These are phyloP conservation scores for Hyposoter didymator DNA, from an alignment of 2,888 invertebrate species.

Conservation along the genomic window DNA sequence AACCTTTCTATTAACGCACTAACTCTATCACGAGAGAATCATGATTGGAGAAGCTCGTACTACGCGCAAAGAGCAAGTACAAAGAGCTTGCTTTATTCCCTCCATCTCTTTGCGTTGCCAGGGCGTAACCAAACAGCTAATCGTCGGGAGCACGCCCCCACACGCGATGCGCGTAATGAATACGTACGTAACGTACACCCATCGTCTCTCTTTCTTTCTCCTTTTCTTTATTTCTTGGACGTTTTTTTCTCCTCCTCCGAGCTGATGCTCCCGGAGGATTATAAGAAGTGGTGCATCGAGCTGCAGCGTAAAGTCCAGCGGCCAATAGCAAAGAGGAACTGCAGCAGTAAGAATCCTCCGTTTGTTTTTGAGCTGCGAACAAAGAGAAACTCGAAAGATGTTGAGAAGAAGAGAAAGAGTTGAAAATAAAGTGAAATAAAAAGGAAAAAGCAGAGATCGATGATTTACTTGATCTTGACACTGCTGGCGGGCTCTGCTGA, in stretches of 20 bases:
- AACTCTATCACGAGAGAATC: constrained; percentile 23
- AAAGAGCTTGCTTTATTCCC: constrained; percentile 43
- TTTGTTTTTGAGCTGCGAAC: constrained; percentile 10
- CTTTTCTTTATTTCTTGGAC: constrained; percentile 29
- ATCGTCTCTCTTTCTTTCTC: constrained; percentile 38
- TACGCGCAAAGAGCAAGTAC: constrained; percentile 36
- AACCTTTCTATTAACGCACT: constrained; percentile 30
- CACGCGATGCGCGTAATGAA: constrained; percentile 78
- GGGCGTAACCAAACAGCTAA: constrained; percentile 79
- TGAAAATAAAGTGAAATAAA: background rate
- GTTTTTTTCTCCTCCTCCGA: background rate
- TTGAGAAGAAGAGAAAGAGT: background rate
- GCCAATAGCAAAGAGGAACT: constrained; percentile 26
- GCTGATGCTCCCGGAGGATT: constrained; percentile 40
- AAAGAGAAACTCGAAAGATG: background rate
- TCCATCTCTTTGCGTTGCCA: constrained; percentile 71
- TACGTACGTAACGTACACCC: constrained; percentile 70
- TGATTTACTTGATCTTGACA: constrained; percentile 54
- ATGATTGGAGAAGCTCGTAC: constrained; percentile 22
- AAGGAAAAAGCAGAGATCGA: background rate
- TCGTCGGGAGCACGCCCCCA: constrained; percentile 76
- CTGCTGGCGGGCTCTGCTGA: constrained; percentile 21
- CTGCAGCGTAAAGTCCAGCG: background rate
- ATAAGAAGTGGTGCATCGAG: constrained; percentile 22
- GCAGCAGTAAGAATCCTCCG: constrained; percentile 13